These are phyloP conservation scores for Orchesellides sinensis DNA, from an alignment of 2,888 invertebrate genomes.

Conservation along the genomic window DNA sequence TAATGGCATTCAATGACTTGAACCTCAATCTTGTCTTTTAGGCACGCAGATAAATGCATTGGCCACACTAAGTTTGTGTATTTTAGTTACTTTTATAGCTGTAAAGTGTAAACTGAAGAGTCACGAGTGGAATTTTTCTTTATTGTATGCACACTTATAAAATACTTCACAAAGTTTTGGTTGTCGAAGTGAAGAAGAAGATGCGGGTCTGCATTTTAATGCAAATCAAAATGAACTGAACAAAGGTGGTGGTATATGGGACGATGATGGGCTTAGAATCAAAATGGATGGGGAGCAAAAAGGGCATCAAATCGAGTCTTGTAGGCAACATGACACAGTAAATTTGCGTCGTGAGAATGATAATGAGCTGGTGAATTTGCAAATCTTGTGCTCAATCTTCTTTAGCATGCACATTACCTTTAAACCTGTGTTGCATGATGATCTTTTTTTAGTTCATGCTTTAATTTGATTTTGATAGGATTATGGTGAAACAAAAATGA, in stretches of 20 bases:
- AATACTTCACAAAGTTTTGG: neutral
- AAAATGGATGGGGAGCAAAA: neutral
- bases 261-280: no score
- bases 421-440: no score
- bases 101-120: no score
- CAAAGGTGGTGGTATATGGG: neutral
- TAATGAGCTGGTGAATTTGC: constrained; percentile 58
- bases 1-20: no score
- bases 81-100: no score
- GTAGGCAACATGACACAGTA: constrained; percentile 21
- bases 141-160: neutral
- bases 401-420: no score
- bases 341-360: constrained; percentile 40
- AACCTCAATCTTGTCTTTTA: constrained; percentile 30
- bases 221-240: constrained; percentile 7
- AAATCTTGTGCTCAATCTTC: constrained; percentile 35
- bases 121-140: no score
- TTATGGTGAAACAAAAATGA: no score
- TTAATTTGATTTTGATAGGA: no score
- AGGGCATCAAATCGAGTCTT: constrained; percentile 26
- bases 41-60: constrained; percentile 34
- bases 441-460: no score
- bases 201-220: constrained; percentile 31
- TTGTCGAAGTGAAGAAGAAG: neutral
- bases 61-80: no score